Base-by-base conservation (phyloP, 2,113 vertebrate species). In the Cyanistes caeruleus region DNA sequence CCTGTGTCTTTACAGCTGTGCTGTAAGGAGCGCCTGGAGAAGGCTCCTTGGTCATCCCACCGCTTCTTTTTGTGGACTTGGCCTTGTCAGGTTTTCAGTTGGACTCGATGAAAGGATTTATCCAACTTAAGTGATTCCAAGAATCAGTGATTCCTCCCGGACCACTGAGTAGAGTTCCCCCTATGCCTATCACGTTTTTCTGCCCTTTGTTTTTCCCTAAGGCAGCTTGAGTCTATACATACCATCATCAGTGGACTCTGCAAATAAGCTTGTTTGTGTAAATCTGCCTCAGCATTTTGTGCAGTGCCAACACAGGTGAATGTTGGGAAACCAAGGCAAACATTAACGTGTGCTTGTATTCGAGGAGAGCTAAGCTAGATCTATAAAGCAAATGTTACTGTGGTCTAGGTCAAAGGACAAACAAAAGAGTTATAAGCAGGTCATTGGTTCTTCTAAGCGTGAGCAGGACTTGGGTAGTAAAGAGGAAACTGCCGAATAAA, bases 1-100 rank as follows among this genome's bases (percentile, higher is more conserved):
- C 4, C 25, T 16, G 0, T 13, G 2, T 17, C 24, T n/a, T 52
- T 60, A 20, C 28, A 5, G 56, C 18, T 37, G 48, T 0, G 0
- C 39, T 30, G 33, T 1, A 9, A 11, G 8, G 46, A 65, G 15
- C 4, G 7, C 18, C 10, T 21, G 67, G 20, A 59, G 43, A 55
- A 67, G 35, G 48, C 25, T 39, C 13, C 28, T 33, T 16, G 35
- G 20, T 31, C 12, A 13, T 41, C 6, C 12, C 6, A 3, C 22
- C 17, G 2, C 19, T 68, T 31, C 5, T 13, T 37, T 30, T 14
- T 1, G 1, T 52, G 56, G 31, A 3, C 7, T 70, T 70, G 9
- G 46, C 31, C 49, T 23, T 17, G n/a, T 27, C 22, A n/a, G 14
- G 46, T 60, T 60, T 60, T 58, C 15, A 19, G 31, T 3, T 76